phyloP scores from a whole-genome alignment of 2,888 invertebrate species.

The Ornithoptera alexandrae region DNA sequence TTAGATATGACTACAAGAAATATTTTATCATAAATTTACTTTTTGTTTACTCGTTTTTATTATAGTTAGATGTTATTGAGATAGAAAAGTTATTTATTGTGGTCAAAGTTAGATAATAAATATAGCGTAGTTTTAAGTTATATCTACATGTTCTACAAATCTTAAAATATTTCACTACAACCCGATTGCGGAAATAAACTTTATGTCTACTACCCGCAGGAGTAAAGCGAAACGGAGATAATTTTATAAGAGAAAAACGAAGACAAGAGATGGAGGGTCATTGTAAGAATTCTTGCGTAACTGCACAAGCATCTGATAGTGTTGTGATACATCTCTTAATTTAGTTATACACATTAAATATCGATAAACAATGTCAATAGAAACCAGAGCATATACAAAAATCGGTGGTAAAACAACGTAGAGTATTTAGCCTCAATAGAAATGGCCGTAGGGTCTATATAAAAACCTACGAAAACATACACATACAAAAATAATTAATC shows the following conservation, averaged over 20 bases:
- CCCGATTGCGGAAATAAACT: no score
- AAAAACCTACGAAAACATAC: background rate
- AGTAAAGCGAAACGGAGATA: background rate
- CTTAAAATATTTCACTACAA: no score
- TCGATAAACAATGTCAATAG: background rate
- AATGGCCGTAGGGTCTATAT: constrained; percentile 1
- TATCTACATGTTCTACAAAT: no score
- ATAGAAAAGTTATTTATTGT: no score
- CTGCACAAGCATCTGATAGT: background rate
- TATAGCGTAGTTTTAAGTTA: no score
- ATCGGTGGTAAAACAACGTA: constrained; percentile 11
- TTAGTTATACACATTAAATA: constrained; percentile 2
- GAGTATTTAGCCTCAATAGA: constrained; percentile 19
- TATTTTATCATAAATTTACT: no score
- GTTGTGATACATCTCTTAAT: background rate
- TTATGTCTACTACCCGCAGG: background rate
- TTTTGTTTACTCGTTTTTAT: no score
- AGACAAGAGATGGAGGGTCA: background rate
- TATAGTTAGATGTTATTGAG: no score
- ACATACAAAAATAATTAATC: background rate
- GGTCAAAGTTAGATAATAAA: no score
- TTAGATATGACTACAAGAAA: no score
- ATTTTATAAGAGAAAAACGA: background rate
- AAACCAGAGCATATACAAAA: constrained; percentile 8
- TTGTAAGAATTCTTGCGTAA: background rate